These are phyloP conservation scores for Sphenodon punctatus DNA, from an alignment of 2,797 vertebrate genomes.

Conservation along the genomic window DNA sequence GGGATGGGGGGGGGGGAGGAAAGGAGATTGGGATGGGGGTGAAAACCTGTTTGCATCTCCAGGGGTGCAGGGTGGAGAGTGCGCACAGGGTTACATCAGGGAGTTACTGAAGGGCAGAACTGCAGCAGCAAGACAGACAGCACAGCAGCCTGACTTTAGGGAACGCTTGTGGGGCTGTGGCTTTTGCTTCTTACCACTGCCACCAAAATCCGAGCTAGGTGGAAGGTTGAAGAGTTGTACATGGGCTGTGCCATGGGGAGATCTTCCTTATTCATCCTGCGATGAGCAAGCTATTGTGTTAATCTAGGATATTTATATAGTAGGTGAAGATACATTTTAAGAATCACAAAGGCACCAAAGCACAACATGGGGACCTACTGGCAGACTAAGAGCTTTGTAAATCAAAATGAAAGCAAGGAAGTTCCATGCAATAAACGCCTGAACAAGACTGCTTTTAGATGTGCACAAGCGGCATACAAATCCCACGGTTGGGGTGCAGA, in stretches of 20 bases:
- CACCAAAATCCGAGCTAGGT: background rate
- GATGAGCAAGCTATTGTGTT: background rate
- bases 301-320: background rate
- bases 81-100: background rate
- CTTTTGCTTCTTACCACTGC: background rate
- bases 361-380: no score
- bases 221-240: background rate
- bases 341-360: no score
- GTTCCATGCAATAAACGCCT: no score
- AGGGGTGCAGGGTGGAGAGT: background rate
- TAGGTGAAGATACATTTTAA: no score
- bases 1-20: background rate
- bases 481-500: no score
- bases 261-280: background rate
- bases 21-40: background rate
- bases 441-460: no score
- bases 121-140: background rate
- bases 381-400: no score
- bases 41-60: background rate
- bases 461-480: no score
- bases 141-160: background rate
- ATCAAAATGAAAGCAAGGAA: no score
- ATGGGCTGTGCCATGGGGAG: rapidly evolving
- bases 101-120: no score
- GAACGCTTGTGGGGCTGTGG: background rate